Base-by-base conservation (phyloP, 2,113 vertebrate genomes). In the Pontoporia blainvillei region DNA sequence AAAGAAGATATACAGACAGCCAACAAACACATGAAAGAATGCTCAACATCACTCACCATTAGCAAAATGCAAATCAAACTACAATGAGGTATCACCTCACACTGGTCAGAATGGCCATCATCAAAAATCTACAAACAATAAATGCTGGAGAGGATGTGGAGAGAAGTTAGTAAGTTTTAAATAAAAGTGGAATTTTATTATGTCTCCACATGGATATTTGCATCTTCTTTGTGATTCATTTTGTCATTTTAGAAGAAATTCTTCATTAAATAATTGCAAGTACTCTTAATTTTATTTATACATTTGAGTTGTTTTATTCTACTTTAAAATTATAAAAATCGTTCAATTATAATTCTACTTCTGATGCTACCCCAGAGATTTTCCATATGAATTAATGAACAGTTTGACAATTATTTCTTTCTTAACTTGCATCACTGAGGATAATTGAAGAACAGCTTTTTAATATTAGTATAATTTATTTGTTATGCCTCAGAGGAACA, bases 401-500 rank as follows among this genome's bases (percentile, higher is more conserved):
- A 76, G 7, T 39, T 57, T 86, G 44, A 49, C 34, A 73, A 34
- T 39, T 2, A 72, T 72, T 64, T 64, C 13, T 71, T 75, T 64
- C 8, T 69, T 82, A 66, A n/a, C 15, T 82, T 92, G 12, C 3
- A 84, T 44, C 12, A 73, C 17, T 8, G 1, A 66, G 3, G 23
- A 88, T 3, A 84, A 46, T 39, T 87, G 78, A 31, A 75, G 20
- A 75, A 67, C 15, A 62, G 34, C 10, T 69, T 66, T 72, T 90
- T 91, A 95, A 20, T 93, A 89, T 94, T 62, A 86, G 41, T 72
- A 39, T 62, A 46, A 67, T 72, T 64, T 71, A 49, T 88, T 85
- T 67, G 25, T 87, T 84, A 59, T 49, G 12, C n/a, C 95, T 94
- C 64, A 78, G 1, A 46, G 39, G 52, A 98, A 97, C 75, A 89